Percentiles rank a stretch among this genome's conserved stretches.
Evolutionary conservation across 2,888 invertebrate species (phyloP).

Genomic region (Sepioteuthis lessoniana): DNA sequence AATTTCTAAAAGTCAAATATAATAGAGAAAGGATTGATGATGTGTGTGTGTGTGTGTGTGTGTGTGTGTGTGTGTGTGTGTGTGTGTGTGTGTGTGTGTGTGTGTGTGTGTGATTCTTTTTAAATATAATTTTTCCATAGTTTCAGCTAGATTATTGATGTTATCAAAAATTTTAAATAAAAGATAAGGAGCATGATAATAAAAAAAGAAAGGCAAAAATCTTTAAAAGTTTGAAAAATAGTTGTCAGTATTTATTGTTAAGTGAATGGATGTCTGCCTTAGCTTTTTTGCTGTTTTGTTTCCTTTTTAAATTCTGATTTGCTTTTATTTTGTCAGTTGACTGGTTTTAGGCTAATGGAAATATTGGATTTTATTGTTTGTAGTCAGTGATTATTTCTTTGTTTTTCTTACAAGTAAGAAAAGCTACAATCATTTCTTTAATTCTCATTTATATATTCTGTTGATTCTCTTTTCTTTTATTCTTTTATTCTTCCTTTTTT

Average conservation of each 20-base stretch:
- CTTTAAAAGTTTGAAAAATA: background rate
- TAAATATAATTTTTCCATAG: too few species aligned
- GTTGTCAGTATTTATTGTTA: background rate
- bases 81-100: too few species aligned
- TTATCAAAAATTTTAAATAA: too few species aligned
- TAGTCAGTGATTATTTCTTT: background rate
- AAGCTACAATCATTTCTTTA: background rate
- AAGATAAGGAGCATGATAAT: too few species aligned
- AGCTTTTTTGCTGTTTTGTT: background rate
- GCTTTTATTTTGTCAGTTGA: background rate
- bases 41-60: too few species aligned
- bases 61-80: too few species aligned
- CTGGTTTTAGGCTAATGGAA: slow-evolving; percentile 33
- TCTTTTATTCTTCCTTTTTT: background rate
- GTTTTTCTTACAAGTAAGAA: background rate
- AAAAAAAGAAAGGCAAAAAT: background rate
- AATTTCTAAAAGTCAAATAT: too few species aligned
- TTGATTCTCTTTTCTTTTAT: background rate
- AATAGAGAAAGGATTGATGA: too few species aligned
- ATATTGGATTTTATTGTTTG: background rate
- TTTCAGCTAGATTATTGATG: too few species aligned
- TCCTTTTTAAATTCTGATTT: background rate
- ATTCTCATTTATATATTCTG: slow-evolving; percentile 2
- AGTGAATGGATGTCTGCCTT: background rate
- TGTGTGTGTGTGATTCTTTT: too few species aligned